Percentiles rank a stretch among this genome's conserved stretches.
phyloP scores from a whole-genome alignment of 2,113 vertebrate species.

The Candoia aspera region DNA sequence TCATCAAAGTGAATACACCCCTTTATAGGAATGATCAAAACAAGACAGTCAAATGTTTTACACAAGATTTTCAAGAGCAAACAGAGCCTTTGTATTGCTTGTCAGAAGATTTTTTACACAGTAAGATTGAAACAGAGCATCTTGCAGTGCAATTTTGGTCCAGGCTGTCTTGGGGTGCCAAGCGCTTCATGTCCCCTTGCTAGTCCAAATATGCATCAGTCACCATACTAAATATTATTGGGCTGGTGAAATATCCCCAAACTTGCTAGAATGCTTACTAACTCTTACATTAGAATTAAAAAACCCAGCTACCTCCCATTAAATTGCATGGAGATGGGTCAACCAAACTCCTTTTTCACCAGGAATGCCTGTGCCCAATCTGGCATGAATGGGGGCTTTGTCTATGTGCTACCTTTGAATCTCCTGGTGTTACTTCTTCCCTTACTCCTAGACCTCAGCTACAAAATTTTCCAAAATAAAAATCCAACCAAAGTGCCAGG shows the following conservation, averaged over 20 bases:
- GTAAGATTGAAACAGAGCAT: background rate
- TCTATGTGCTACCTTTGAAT: background rate
- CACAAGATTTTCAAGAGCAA: slow-evolving; percentile 10
- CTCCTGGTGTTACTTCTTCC: slow-evolving; percentile 9
- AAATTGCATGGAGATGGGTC: background rate
- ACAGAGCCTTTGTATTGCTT: slow-evolving; percentile 32
- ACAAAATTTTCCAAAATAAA: background rate
- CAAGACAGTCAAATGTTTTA: slow-evolving; percentile 38
- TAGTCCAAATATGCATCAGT: slow-evolving; percentile 46
- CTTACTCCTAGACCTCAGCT: background rate
- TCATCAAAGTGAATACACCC: slow-evolving; percentile 18
- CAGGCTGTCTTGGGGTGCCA: slow-evolving; percentile 14
- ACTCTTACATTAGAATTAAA: slow-evolving; percentile 20
- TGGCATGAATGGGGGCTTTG: background rate
- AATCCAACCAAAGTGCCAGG: background rate
- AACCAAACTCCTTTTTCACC: background rate
- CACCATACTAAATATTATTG: slow-evolving; percentile 1
- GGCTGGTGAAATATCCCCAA: background rate
- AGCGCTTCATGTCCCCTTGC: slow-evolving; percentile 32
- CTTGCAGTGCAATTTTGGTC: slow-evolving; percentile 35
- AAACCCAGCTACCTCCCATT: background rate
- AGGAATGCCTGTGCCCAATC: slow-evolving; percentile 14
- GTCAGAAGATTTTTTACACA: slow-evolving; percentile 30
- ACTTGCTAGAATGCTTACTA: slow-evolving; percentile 29
- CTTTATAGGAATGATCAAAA: slow-evolving; percentile 47